phyloP scores from a whole-genome alignment of 2,888 invertebrate genomes.

The Tricholauxania praeusta region DNA sequence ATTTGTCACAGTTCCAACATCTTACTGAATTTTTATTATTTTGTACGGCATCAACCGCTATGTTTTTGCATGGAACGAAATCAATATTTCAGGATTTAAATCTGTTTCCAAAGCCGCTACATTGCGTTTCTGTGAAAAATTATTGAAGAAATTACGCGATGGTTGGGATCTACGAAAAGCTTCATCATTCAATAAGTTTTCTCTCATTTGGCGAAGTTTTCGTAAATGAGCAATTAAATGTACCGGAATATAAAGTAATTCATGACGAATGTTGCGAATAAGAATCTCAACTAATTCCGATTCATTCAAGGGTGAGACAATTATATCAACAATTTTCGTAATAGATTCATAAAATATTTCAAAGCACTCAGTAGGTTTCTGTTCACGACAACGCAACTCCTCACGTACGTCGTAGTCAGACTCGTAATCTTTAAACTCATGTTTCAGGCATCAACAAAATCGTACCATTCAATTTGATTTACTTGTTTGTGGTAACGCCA shows the following conservation, averaged over 20 bases:
- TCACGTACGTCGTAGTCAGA: no score
- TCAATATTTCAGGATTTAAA: no score
- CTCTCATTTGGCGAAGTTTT: slow-evolving; percentile 3
- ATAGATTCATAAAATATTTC: slow-evolving; percentile 25
- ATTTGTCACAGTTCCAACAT: slow-evolving; percentile 20
- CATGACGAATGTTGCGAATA: slow-evolving; percentile 5
- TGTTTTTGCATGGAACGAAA: no score
- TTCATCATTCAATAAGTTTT: slow-evolving; percentile 12
- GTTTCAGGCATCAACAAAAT: slow-evolving; percentile 23
- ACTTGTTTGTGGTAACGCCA: slow-evolving; percentile 1
- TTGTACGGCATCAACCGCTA: background rate
- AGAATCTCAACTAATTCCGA: slow-evolving; percentile 4
- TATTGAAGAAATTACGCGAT: background rate
- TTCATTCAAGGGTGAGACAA: no score
- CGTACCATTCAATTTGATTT: slow-evolving; percentile 17
- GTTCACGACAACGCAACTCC: slow-evolving; percentile 19
- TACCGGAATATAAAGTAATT: slow-evolving; percentile 9
- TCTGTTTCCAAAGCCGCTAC: background rate
- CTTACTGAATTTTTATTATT: background rate
- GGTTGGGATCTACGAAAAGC: background rate
- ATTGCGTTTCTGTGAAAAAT: background rate
- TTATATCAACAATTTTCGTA: slow-evolving; percentile 9
- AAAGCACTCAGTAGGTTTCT: slow-evolving; percentile 24
- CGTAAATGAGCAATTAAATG: slow-evolving; percentile 10
- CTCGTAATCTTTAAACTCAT: background rate